Conservation (phyloP, 2,113 vertebrate species). For the Perccottus glenii region DNA sequence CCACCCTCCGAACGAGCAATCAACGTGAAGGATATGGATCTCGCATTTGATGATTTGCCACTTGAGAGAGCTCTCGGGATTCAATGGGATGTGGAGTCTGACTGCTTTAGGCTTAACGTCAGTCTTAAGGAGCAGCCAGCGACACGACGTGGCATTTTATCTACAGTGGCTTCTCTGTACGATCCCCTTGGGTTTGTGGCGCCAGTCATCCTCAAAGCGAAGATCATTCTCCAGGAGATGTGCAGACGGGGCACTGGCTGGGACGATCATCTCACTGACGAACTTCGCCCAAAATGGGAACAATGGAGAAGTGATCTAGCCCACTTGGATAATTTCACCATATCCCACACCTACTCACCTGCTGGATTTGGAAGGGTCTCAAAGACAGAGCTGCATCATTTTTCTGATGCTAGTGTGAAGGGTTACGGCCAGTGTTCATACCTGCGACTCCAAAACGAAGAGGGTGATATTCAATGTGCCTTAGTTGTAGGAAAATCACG, state of each 20-base stretch:
- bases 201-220: not conserved
- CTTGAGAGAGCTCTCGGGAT: not conserved
- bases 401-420: not conserved
- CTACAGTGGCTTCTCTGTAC: not conserved
- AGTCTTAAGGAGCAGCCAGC: not conserved
- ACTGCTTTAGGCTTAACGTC: not conserved
- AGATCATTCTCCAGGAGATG: not conserved
- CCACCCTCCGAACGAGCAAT: not conserved
- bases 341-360: no score
- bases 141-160: not conserved
- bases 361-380: no score
- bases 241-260: not conserved
- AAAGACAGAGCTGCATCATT: not conserved
- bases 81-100: not conserved
- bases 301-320: not conserved
- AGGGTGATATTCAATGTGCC: not conserved
- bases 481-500: not conserved
- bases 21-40: not conserved
- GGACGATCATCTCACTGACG: not conserved
- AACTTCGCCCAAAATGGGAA: not conserved
- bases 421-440: conserved; percentile 3
- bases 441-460: not conserved
- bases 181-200: not conserved
- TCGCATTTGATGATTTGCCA: not conserved
- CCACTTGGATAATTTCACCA: no score